phyloP scores from a whole-genome alignment of 2,797 vertebrate genomes.

The Morelia viridis region DNA sequence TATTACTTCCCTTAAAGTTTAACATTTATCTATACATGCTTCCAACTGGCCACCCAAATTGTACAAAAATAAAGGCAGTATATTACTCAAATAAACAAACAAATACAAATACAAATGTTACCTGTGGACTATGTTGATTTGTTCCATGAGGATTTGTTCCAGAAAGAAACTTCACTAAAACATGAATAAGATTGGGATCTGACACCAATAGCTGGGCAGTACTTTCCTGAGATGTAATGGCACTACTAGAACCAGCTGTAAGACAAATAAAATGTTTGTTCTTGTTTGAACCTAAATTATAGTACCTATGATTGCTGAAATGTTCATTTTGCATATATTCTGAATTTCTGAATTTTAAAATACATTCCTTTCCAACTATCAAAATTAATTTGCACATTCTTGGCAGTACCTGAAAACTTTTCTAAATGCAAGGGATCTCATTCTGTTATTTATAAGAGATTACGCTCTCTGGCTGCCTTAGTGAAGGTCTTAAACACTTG shows the following conservation, averaged over 20 bases:
- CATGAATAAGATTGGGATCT: constrained; percentile 92
- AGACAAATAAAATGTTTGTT: constrained; percentile 39
- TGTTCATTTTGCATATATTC: neutral
- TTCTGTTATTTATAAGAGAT: neutral
- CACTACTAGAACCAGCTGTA: constrained; percentile 80
- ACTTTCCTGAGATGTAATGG: constrained; percentile 87
- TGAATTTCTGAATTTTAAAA: neutral
- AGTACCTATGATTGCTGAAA: neutral
- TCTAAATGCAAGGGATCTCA: neutral
- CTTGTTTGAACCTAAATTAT: neutral
- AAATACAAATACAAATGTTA: constrained; percentile 54
- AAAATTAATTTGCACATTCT: neutral
- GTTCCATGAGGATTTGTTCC: constrained; percentile 93
- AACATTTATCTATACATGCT: neutral
- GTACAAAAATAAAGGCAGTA: neutral
- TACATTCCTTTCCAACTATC: neutral
- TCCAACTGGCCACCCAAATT: neutral
- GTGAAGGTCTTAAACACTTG: neutral
- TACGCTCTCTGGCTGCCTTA: neutral
- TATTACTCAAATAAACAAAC: neutral
- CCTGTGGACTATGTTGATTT: constrained; percentile 96
- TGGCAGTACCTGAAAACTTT: neutral
- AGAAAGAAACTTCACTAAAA: constrained; percentile 96
- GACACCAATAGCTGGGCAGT: constrained; percentile 95
- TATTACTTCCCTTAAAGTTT: neutral